These are phyloP conservation scores for Cylas formicarius DNA, from an alignment of 1,140 invertebrate species.

Conservation along the genomic window DNA sequence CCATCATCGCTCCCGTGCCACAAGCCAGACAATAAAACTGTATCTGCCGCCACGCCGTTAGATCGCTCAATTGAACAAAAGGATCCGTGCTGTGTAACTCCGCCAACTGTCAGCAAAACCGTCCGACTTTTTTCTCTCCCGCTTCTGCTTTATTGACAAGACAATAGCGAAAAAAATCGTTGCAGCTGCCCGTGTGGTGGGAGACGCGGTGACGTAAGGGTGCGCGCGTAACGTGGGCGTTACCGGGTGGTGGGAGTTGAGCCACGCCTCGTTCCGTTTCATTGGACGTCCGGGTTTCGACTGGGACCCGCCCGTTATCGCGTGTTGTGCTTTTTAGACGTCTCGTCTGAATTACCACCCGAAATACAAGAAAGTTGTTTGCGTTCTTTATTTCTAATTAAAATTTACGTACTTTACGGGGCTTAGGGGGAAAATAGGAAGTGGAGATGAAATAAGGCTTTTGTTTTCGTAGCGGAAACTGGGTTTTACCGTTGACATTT, in stretches of 20 bases:
- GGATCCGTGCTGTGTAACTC: constrained; percentile 12
- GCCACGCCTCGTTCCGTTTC: constrained; percentile 19
- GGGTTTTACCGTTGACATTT: too few relatives aligned
- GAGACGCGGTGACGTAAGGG: constrained; percentile 14
- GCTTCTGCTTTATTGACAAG: constrained; percentile 30
- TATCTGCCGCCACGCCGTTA: constrained; percentile 1
- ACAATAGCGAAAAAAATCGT: constrained; percentile 30
- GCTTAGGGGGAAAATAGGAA: too few relatives aligned
- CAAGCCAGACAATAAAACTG: neutral
- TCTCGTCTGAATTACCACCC: too few relatives aligned
- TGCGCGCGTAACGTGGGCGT: constrained; percentile 17
- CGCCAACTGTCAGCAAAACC: constrained; percentile 17
- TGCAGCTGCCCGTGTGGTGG: constrained; percentile 26
- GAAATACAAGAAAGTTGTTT: too few relatives aligned
- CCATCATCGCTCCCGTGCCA: too few relatives aligned
- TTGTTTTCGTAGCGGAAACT: too few relatives aligned
- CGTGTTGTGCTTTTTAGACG: too few relatives aligned
- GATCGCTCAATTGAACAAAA: constrained; percentile 16
- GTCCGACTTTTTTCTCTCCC: constrained; percentile 13
- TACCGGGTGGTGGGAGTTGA: constrained; percentile 11
- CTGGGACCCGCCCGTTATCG: too few relatives aligned
- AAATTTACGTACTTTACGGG: too few relatives aligned
- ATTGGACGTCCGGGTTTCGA: too few relatives aligned
- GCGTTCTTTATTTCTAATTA: too few relatives aligned
- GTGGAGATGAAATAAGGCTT: too few relatives aligned